Evolutionary conservation across 2,113 vertebrate species (phyloP).

Genomic region (Arizona elegans): DNA sequence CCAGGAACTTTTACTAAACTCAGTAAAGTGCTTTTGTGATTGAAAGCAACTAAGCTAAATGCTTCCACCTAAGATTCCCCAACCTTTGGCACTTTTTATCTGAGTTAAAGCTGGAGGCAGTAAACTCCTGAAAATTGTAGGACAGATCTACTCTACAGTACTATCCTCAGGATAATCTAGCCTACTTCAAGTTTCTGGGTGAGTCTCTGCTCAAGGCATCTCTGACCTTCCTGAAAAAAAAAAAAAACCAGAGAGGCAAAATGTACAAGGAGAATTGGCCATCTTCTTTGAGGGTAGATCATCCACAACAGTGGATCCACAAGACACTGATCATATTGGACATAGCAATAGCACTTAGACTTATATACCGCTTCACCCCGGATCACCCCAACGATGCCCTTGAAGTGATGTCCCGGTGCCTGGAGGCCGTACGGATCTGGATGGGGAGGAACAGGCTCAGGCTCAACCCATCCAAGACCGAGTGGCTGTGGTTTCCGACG

Average conservation of each 20-base stretch:
- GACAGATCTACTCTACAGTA: background rate
- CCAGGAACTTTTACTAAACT: constrained; percentile 6
- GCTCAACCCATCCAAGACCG: no score
- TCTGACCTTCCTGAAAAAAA: background rate
- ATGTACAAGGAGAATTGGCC: background rate
- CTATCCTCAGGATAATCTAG: background rate
- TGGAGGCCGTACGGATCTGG: no score
- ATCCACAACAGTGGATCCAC: background rate
- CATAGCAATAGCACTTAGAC: background rate
- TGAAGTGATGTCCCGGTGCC: no score
- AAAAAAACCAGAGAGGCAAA: no score
- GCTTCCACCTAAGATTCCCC: constrained; percentile 21
- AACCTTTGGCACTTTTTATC: background rate
- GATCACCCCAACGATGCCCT: no score
- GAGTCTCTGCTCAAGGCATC: background rate
- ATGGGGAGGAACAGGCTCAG: no score
- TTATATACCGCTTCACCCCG: no score
- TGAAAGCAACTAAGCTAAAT: constrained; percentile 55
- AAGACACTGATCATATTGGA: background rate
- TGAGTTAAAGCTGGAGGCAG: background rate
- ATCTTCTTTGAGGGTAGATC: background rate
- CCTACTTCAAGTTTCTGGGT: background rate
- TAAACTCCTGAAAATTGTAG: background rate
- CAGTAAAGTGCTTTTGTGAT: constrained; percentile 38
- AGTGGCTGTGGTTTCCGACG: no score